Evolutionary conservation across 2,797 vertebrate genomes (phyloP).

Genomic region (Todus mexicanus): DNA sequence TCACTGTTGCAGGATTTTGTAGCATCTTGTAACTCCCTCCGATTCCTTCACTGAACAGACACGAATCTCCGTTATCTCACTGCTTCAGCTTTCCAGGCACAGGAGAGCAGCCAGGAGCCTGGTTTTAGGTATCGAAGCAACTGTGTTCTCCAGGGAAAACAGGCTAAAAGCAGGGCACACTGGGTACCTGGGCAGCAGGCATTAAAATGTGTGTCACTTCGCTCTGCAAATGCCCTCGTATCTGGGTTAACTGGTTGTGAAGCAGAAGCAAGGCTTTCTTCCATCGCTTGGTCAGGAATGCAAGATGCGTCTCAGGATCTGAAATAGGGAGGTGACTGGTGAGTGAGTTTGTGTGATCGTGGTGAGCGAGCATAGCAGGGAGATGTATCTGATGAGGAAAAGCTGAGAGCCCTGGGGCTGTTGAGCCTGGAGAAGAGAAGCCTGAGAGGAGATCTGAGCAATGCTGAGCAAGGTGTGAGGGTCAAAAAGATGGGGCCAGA

Average conservation of each 20-base stretch:
- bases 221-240: not conserved
- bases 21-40: not conserved
- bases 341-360: accelerated
- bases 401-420: no score
- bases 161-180: not conserved
- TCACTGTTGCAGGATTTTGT: not conserved
- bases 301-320: not conserved
- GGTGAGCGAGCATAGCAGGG: not conserved
- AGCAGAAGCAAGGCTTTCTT: not conserved
- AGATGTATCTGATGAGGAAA: not conserved
- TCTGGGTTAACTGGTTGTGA: not conserved
- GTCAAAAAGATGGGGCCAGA: no score
- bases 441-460: no score
- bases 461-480: no score
- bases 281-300: not conserved
- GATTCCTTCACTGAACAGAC: accelerated
- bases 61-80: not conserved
- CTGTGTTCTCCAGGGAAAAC: slow-evolving; percentile 4
- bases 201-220: not conserved
- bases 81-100: not conserved
- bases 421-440: no score
- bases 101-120: not conserved
- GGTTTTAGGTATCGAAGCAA: not conserved
- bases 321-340: not conserved
- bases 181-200: not conserved